Base-by-base conservation (phyloP, 2,113 vertebrate genomes). In the Scopus umbretta region DNA sequence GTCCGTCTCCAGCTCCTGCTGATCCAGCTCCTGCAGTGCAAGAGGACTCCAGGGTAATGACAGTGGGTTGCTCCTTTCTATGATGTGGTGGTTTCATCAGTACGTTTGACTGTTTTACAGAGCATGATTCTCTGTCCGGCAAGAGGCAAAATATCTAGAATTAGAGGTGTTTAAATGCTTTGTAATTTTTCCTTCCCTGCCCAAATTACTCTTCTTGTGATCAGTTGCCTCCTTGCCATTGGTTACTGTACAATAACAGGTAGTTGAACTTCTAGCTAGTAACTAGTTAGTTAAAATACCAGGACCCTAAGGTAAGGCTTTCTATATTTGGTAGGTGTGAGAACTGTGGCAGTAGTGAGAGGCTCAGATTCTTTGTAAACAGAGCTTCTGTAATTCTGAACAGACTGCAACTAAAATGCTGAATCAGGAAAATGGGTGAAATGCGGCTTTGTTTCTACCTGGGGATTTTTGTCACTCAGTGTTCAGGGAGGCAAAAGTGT, bases 11-110 rank as follows among this genome's bases (percentile, higher is more conserved):
- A 14, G 97, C 98, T 23, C 98, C 99, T 61, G 96, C 98, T 8
- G 99, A 99, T 61, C 97, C 98, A 7, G 74, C 98, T 72, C 98
- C 99, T 36, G 92, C 97, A 6, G 98, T 97, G 6, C 99, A 98
- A 86, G 99, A 99, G 53, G 99, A 99, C 79, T 98, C 98, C 89
- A 96, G 99, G 98, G 99, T 99, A 98, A 76, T 83, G 52, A 55
- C 40, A 58, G 17, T 30, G 32, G 21, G 8, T 95, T 27, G 32
- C 26, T 73, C 15, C 43, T 59, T 30, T 43, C 32, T 73, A 1
- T 90, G 34, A 4, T 61, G 11, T 58, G 23, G 7, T 82, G 16
- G 4, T 36, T 88, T 75, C 7, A 74, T 63, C 40, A 29, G 27
- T 32, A 7, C 55, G 23, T 53, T 67, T 63, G 32, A 22, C 7